A percentile compares a stretch with the other conserved stretches of the same genome.
Evolutionary conservation across 2,797 vertebrate genomes (phyloP).

Genomic region (Sphenopsis melanotis): DNA sequence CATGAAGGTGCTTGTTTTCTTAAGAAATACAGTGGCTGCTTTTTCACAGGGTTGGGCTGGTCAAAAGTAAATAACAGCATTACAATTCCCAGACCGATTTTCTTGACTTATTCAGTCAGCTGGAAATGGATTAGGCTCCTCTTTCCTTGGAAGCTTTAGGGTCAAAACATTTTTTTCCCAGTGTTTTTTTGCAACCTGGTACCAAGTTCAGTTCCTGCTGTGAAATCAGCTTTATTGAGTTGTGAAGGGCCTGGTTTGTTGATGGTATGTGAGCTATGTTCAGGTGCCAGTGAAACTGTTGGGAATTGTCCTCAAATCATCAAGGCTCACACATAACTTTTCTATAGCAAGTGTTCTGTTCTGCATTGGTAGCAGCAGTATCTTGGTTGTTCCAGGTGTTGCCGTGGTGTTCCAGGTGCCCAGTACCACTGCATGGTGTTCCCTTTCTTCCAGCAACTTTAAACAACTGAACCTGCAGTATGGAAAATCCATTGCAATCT

Average conservation of each 20-base stretch:
- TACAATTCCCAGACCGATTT: slow-evolving; percentile 41
- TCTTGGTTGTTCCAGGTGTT: not conserved
- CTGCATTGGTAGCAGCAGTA: fast-evolving
- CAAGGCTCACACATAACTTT: not conserved
- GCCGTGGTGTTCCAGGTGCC: fast-evolving
- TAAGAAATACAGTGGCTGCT: slow-evolving; percentile 26
- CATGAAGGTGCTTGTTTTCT: not conserved
- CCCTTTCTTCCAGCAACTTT: not conserved
- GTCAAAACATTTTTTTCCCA: not conserved
- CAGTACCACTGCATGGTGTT: not conserved
- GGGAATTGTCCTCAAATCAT: not conserved
- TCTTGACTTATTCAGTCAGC: slow-evolving; percentile 26
- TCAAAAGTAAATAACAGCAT: slow-evolving; percentile 14
- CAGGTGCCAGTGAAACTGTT: not conserved
- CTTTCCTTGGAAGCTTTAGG: slow-evolving; percentile 6
- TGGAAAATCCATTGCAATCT: not conserved
- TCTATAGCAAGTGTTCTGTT: not conserved
- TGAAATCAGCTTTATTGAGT: not conserved
- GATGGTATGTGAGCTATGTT: not conserved
- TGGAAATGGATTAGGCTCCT: slow-evolving; percentile 8
- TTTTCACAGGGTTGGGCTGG: slow-evolving; percentile 4
- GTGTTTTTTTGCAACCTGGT: not conserved
- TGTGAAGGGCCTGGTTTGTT: not conserved
- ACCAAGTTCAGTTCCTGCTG: not conserved
- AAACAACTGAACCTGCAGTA: not conserved